Base-by-base conservation (phyloP, 2,113 vertebrate genomes). In the Arothron firmamentum region DNA sequence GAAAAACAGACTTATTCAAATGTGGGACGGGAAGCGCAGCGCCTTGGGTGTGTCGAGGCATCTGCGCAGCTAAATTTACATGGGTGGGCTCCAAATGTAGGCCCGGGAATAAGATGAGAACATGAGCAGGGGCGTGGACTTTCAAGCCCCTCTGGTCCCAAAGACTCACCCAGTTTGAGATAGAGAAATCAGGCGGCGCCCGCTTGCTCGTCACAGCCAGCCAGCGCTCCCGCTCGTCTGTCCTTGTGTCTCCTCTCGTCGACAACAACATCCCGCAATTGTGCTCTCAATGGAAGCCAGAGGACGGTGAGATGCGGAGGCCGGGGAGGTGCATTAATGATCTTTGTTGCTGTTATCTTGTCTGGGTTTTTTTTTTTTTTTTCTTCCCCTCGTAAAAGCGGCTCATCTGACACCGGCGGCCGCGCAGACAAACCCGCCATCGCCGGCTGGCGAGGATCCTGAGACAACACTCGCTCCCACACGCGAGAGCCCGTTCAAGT, bases 1-100 rank as follows among this genome's bases (percentile, higher is more conserved):
- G 78, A 25, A 80, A 89, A 82, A 86, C 75, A 79, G 73, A 86
- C 78, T 80, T 84, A 81, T 85, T 88, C 74, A 82, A 84, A 89
- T 80, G 79, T 62, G 75, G 68, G 81, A 77, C 73, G 62, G 65
- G 59, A 73, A 79, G 49, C 38, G 6, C 28, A 72, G 70, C 45
- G 79, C 78, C 70, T 76, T 73, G 87, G 79, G 82, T 75, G 80
- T 79, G 75, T 80, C 71, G 67, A 81, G 66, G 84, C 80, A 75
- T 76, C 73, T 43, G 52, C 67, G 65, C 69, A 80, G 76, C 70
- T 59, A 81, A 66, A 80, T 85, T 77, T 77, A 82, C 79, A 79
- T 70, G 78, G 75, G 70, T 41, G 69, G 57, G 48, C 64, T 78
- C 79, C 70, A 84, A 81, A 85, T 82, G 75, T 79, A 85, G 82